Evolutionary conservation across 2,113 vertebrate genomes (phyloP), one percentile per base, ranked within the genome.

Genomic region (Conger conger): DNA sequence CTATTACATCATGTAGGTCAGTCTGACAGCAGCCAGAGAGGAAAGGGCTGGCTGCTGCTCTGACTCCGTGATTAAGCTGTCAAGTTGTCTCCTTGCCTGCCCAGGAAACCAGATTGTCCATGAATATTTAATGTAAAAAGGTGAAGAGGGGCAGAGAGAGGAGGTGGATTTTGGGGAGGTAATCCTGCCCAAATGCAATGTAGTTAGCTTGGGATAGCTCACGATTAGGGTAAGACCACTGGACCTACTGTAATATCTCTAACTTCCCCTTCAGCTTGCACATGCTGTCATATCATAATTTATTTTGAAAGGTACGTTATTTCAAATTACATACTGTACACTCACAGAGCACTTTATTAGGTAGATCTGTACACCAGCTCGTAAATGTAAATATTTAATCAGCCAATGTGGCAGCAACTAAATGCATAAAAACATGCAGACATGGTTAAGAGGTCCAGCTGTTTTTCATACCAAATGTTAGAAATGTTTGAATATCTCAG

Each of bases 1-100:
- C 91, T 92, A 93, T 93, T 93, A 93, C 92, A 92, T 92, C 93
- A 93, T 94, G 93, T 93, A 93, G 92, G 92, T 93, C 88, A 88
- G 86, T 87, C 91, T 91, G 93, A 93, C 92, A 93, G 91, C 89
- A 86, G 87, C 91, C 92, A 36, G 54, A 83, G 42, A 84, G 57
- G 78, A 17, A 33, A 35, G 83, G 16, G 79, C 83, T 81, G 80
- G 76, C 79, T 86, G 77, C 81, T 78, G 88, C 90, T 86, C 86
- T 87, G 87, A 89, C 86, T 89, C 87, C 88, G 89, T 93, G 93
- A 95, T 95, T 93, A 91, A 94, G 93, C 90, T 94, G 93, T 94
- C 92, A 93, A 81, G 85, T 87, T 57, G 40, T 86, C 54, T 80
- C 79, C 79, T 57, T 40, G 38, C 45, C 76, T 90, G 90, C 89